phyloP scores from a whole-genome alignment of 2,888 invertebrate genomes.

The Chaitophorus viminalis region DNA sequence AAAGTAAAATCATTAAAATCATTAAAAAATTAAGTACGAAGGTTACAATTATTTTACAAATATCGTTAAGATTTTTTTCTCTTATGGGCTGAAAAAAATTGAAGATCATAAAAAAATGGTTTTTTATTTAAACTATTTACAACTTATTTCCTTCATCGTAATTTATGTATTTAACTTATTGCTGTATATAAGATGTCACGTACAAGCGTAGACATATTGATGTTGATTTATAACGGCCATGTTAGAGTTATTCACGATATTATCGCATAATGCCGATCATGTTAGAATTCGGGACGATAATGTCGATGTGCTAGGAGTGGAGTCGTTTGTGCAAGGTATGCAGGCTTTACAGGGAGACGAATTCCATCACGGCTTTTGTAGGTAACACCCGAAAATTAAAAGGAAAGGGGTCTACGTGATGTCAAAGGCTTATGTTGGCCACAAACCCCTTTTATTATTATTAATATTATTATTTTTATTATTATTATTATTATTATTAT shows the following conservation, averaged over 20 bases:
- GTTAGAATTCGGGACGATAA: slow-evolving; percentile 55
- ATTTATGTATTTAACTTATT: slow-evolving; percentile 10
- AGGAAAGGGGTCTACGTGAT: slow-evolving; percentile 39
- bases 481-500: too few species aligned
- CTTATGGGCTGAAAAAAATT: too few species aligned
- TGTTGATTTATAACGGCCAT: slow-evolving; percentile 59
- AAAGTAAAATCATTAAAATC: too few species aligned
- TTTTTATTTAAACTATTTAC: not conserved
- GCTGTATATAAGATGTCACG: slow-evolving; percentile 41
- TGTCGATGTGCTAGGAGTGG: slow-evolving; percentile 13
- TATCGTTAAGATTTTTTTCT: too few species aligned
- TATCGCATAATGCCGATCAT: slow-evolving; percentile 61
- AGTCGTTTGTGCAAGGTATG: slow-evolving; percentile 49
- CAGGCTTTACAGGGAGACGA: slow-evolving; percentile 13
- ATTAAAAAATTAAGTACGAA: too few species aligned
- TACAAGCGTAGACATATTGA: slow-evolving; percentile 23
- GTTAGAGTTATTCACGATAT: slow-evolving; percentile 59
- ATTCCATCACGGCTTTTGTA: slow-evolving; percentile 60
- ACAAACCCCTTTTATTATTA: slow-evolving; percentile 56
- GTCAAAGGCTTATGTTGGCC: slow-evolving; percentile 25
- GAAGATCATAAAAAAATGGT: too few species aligned
- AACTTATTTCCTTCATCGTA: not conserved
- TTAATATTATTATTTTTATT: too few species aligned
- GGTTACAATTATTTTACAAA: too few species aligned
- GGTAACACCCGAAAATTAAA: slow-evolving; percentile 58